These are phyloP conservation scores for Salvelinus sp. DNA, from an alignment of 2,113 vertebrate genomes.

Conservation along the genomic window DNA sequence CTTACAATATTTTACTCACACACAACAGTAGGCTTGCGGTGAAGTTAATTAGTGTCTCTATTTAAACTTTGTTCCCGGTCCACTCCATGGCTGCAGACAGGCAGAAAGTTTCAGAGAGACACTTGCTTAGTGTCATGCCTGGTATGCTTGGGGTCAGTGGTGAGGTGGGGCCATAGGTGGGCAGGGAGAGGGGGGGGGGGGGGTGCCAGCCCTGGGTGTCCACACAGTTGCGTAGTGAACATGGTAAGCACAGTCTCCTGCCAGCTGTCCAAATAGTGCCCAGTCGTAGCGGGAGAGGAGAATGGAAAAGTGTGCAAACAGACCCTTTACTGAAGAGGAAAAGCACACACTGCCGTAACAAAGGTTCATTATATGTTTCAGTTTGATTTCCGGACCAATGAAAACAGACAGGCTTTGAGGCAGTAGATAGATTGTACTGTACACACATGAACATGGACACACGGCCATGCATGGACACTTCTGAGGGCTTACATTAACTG, in stretches of 20 bases:
- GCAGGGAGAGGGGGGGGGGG: background rate
- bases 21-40: background rate
- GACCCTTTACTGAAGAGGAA: conserved; percentile 43
- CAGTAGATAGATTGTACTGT: background rate
- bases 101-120: background rate
- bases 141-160: background rate
- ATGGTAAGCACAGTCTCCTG: conserved; percentile 21
- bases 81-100: background rate
- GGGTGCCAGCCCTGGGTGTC: conserved; percentile 27
- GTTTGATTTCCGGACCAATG: conserved; percentile 29
- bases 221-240: background rate
- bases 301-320: conserved; percentile 64
- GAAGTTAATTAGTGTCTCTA: background rate
- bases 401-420: conserved; percentile 11
- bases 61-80: background rate
- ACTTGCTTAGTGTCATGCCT: background rate
- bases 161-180: background rate
- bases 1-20: background rate
- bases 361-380: conserved; percentile 49
- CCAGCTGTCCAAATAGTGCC: conserved; percentile 75
- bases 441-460: background rate
- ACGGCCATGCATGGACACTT: background rate
- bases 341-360: conserved; percentile 48
- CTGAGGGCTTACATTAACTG: too few relatives aligned
- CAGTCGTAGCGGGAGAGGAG: conserved; percentile 32